Evolutionary conservation across 2,113 vertebrate species (phyloP), one percentile per base, ranked within the genome.

Genomic region (Quiscalus mexicanus): DNA sequence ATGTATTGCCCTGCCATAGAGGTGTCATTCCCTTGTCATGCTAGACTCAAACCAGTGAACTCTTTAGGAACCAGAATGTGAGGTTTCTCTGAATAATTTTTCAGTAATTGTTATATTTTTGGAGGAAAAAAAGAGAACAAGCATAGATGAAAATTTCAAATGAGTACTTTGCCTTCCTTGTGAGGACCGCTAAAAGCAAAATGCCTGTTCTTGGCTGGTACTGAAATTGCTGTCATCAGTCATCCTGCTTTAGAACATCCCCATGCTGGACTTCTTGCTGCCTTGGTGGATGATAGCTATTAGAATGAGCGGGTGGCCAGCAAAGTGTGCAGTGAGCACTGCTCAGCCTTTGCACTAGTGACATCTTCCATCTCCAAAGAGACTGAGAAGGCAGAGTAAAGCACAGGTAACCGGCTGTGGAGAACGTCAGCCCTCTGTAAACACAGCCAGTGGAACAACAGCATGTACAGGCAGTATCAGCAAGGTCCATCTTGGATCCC

Each of bases 131-230:
- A 31, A 27, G 13, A 39, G 5, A 82, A 47, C 14, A 14, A 85
- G 1, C 42, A 20, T 20, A 58, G 11, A 63, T 12, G 12, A 81
- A 80, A 88, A 53, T 16, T 78, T 76, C 8, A 41, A 30, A 68
- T 25, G 6, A 60, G 5, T 64, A 11, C 15, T 78, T 81, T 42
- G 7, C 11, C n/a, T 4, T 59, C 21, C 9, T 7, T 21, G 0
- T 45, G 28, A 65, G 63, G 56, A 24, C 10, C 2, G 1, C 19
- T 89, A 47, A n/a, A 50, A 71, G 15, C 35, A 41, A 9, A 0
- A 0, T 31, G 8, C 17, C 17, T 60, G 0, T 69, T 75, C 47
- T 64, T 11, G 2, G 3, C 63, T 74, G 25, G 27, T 11, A 19
- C 53, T 79, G 35, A 53, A 81, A 65, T 24, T 35, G 6, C 59